Evolutionary conservation across 2,797 vertebrate genomes (phyloP).

Genomic region (Orestias chungarensis): DNA sequence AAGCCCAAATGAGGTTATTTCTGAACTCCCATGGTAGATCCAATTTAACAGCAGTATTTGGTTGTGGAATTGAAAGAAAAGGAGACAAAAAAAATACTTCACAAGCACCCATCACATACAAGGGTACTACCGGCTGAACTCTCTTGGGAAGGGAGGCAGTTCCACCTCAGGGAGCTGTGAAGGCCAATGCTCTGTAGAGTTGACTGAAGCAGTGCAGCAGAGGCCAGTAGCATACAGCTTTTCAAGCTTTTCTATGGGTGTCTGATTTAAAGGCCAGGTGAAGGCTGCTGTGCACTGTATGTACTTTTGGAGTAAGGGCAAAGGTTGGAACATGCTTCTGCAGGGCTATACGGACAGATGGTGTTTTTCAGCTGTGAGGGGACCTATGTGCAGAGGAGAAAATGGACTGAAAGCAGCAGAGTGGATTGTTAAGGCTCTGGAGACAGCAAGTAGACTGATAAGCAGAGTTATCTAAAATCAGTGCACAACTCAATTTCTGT

Average conservation of each 20-base stretch:
- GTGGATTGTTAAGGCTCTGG: background rate
- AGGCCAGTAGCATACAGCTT: slow-evolving; percentile 60
- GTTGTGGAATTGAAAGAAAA: slow-evolving; percentile 35
- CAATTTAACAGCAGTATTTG: slow-evolving; percentile 28
- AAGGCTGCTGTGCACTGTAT: slow-evolving; percentile 12
- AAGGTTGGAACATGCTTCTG: slow-evolving; percentile 28
- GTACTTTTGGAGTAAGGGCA: slow-evolving; percentile 10
- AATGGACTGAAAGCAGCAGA: slow-evolving; percentile 7
- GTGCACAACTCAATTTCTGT: slow-evolving; percentile 9
- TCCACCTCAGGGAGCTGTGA: slow-evolving; percentile 68
- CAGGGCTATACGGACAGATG: slow-evolving; percentile 31
- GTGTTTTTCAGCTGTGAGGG: slow-evolving; percentile 14
- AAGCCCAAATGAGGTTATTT: slow-evolving; percentile 20
- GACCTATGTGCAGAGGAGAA: slow-evolving; percentile 3
- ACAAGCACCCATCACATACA: slow-evolving; percentile 21
- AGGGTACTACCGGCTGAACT: slow-evolving; percentile 32
- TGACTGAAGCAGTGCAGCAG: slow-evolving; percentile 19
- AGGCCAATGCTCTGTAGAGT: slow-evolving; percentile 42
- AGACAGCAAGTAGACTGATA: slow-evolving; percentile 9
- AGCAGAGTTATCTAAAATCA: slow-evolving; percentile 17
- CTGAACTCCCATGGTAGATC: slow-evolving; percentile 33
- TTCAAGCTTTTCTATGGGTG: slow-evolving; percentile 15
- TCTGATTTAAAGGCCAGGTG: slow-evolving; percentile 1
- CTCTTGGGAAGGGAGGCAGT: slow-evolving; percentile 49
- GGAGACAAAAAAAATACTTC: slow-evolving; percentile 21